Evolutionary conservation across 1,140 invertebrate species (phyloP), one percentile per base, ranked within the genome.

Genomic region (Brachystomella parvula): DNA sequence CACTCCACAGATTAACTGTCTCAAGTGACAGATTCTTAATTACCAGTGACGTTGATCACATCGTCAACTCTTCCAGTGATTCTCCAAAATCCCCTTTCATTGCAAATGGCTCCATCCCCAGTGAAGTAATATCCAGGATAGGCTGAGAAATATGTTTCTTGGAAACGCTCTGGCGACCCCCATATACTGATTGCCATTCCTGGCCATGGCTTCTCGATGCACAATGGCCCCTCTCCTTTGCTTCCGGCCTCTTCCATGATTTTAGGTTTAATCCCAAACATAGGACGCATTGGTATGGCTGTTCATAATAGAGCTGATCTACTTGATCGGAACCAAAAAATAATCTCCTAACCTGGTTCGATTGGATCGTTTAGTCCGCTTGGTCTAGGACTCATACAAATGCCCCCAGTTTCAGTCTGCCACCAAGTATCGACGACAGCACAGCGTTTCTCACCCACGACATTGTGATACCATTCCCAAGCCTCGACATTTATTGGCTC

Each of bases 31-130:
- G n/a, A n/a, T n/a, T n/a, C n/a, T n/a, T n/a, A n/a, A 44, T 44
- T 44, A 53, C 85, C 85, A 24, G 83, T 84, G 30, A 86, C 84
- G 75, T 86, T 87, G 39, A 87, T 78, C 78, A 87, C 81, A 74
- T 87, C 85, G 76, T 87, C 85, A 66, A 86, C 81, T 31, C 85
- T 76, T 9, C 85, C 85, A 21, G 83, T 85, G n/a, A 86, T 81
- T 82, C 83, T 85, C 69, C 83, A 80, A 74, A 86, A 86, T 9
- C 85, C 84, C 73, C 87, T 83, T 15, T 76, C 73, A 47, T 63
- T 71, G 28, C 64, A 64, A 1, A 64, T 63, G 12, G 70, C 69
- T 44, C 66, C 84, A 78, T 86, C 85, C 61, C 85, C 85, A 58
- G 83, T 84, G 67, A 80, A 82, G 71, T 86, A 86, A 73, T 80